Evolutionary conservation across 2,797 vertebrate genomes (phyloP), one percentile per base, ranked within the genome.

Genomic region (Argyrosomus regius): DNA sequence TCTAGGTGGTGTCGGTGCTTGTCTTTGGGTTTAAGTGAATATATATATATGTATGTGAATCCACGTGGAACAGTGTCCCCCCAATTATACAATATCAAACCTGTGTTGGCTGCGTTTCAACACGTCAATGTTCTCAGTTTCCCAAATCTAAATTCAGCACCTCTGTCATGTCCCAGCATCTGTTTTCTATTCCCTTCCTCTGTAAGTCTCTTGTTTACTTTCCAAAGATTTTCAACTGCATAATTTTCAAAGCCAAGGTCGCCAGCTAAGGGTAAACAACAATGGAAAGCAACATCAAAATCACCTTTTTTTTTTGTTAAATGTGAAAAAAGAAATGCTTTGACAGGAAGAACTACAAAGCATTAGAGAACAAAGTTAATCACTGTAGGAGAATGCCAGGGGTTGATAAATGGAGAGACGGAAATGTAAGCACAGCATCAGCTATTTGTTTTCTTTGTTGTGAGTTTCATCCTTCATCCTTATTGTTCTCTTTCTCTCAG

Each of bases 301-400:
- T 88, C 61, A 86, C 73, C 65, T 82, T 86, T 64, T 70, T 70
- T 80, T 71, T 69, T 28, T 35, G 35, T 62, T 41, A 48, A 76
- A 83, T 78, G 61, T 78, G 26, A 59, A 81, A 77, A 75, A 28
- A 59, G 48, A 79, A 83, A 68, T 39, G 57, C 74, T 90, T 85
- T 90, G 88, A 89, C 86, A 75, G 68, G 72, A 86, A 65, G 61
- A 81, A 86, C 77, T 87, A 86, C 75, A 87, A 86, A 90, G 83
- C 69, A 54, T 86, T 83, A 79, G 70, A 91, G 87, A 92, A 89
- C 81, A 93, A 91, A 92, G 89, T 90, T 93, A 90, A 93, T 94
- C 89, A 91, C 75, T 83, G 77, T 74, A 83, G 68, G 85, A 81
- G 78, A 91, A 84, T 77, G 86, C 88, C 83, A 82, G 62, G 52